Evolutionary conservation across 1,140 invertebrate genomes (phyloP), one percentile per base, ranked within the genome.

Genomic region (Camponotus pennsylvanicus): DNA sequence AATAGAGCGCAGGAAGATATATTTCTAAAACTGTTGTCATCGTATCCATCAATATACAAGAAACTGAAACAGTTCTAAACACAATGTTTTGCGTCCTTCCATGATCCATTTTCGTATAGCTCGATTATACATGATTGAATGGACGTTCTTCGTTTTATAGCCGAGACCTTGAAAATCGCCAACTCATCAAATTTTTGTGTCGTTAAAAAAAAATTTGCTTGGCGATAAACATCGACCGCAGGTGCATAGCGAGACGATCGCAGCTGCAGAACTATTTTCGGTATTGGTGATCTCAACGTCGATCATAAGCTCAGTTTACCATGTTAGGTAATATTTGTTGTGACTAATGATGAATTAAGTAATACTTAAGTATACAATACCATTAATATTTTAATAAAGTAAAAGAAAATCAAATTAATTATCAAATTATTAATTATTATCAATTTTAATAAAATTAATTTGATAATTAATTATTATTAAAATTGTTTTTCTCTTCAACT

Each of bases 241-340:
- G 64, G 86, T 89, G 88, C 86, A 27, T 27, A 45, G 40, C n/a
- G 49, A 18, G 52, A 27, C 52, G 57, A 82, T 57, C 57, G 86
- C 88, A 89, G 73, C 73, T 89, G 88, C 67, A 59, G 27, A 45
- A 69, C 82, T 89, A 88, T 70, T 84, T 66, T 87, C 79, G 61
- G 73, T 18, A 34, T 21, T 61, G 80, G 27, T 45, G 71, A 89
- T 88, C n/a, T 40, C n/a, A 52, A 52, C 69, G 15, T 15, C 52
- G 80, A 85, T 73, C 66, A 42, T 34, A 59, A 73, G 27, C 13
- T 52, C 55, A 37, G 11, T 8, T 5, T 61, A 52, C 7, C 42
- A 18, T 40, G 4, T 57, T 59, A 11, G 49, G 5, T 15, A 66
- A 45, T 27, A 27, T 63, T n/a, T 42, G n/a, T 76, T 27, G 13